Evolutionary conservation across 1,140 invertebrate species (phyloP), one percentile per base, ranked within the genome.

Genomic region (Zaprionus taronus): DNA sequence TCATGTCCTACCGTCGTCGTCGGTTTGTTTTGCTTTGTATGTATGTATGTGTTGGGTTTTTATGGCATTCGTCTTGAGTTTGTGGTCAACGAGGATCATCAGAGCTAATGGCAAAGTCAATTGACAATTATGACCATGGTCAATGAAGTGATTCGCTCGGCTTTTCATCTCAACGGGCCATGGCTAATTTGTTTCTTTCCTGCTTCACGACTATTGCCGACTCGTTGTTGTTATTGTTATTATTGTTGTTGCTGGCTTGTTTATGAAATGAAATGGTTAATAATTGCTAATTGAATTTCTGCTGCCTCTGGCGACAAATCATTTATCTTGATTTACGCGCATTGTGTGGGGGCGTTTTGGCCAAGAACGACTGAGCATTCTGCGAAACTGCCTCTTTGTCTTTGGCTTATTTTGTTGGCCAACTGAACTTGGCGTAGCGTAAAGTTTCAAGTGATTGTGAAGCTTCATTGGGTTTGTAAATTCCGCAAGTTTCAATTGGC

Each of bases 81-180:
- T 65, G 17, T 66, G 56, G 38, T 60, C 71, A 47, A 51, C 24
- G 51, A 38, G 60, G 53, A 89, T 79, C 81, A 79, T 79, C 84
- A 74, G 70, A 87, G 75, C 78, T 81, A 87, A 84, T 92, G 79
- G 91, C 53, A 91, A 91, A 91, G 90, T 91, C 91, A 91, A 92
- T 92, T 92, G 91, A 91, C 86, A 92, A 91, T 92, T 91, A 91
- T 91, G 85, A 68, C 76, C 81, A 77, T 89, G 79, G 84, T 81
- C 85, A 86, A 79, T 91, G 75, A 84, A 91, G 77, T 87, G 85
- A 91, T 90, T 91, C 85, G 81, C 51, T 71, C 55, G 66, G 74
- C 81, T 62, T 58, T 70, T 75, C 81, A 74, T 79, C 63, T 61
- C 63, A 71, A 81, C 85, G 76, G 81, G 61, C 85, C 84, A 81